Evolutionary conservation across 2,888 invertebrate genomes (phyloP), one percentile per base, ranked within the genome.

Genomic region (Drosophila demipolita): DNA sequence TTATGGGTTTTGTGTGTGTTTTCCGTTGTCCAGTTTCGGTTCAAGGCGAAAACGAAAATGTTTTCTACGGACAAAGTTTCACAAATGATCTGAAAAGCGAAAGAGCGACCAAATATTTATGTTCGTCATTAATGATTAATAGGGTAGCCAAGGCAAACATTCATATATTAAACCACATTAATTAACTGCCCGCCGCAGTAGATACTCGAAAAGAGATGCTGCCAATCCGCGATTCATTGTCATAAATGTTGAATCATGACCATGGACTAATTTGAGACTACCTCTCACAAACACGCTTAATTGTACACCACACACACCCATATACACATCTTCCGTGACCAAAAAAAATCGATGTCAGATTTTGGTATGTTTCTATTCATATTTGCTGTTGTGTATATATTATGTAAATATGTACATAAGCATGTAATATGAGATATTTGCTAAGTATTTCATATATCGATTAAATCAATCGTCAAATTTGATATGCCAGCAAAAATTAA

Each of bases 101-200:
- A 29, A 29, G 69, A 67, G 75, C 75, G 55, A 70, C 74, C 82
- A 82, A 82, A 82, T 82, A 82, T 82, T 82, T 82, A 82, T 82
- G 80, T 82, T 82, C 80, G 78, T 75, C 82, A 80, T 82, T 82
- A 82, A 83, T 83, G 82, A 83, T 83, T 83, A 81, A 83, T 83
- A 66, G 78, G 69, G 65, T 48, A 71, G 75, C 52, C 59, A 64
- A 78, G 35, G 59, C 83, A 83, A 83, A 83, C 81, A 83, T 67
- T 80, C 81, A 83, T 83, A 83, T 83, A 83, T 83, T 83, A 78
- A 83, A 75, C 74, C 83, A 74, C 81, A 83, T 80, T 83, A 83
- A 83, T 83, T 83, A 83, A 83, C 82, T 82, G 75, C 49, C 69
- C 72, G 66, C 69, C 66, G 52, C 61, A 71, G 62, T 63, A 63